Conservation (phyloP, 2,113 vertebrate genomes). For the Corythaeola cristata region DNA sequence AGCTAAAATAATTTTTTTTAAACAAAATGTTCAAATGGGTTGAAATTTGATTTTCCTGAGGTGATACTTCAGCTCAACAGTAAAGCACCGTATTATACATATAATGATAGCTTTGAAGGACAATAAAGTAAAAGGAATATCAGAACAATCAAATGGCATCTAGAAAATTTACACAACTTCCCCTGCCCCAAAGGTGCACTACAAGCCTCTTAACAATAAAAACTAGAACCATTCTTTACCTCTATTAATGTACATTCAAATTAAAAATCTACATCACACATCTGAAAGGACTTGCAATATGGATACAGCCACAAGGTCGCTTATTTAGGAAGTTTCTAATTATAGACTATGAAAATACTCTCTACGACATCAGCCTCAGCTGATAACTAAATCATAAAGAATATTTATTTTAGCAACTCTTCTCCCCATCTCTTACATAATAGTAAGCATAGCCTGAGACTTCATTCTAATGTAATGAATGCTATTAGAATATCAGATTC, state of each 20-base stretch:
- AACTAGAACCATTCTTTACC: not conserved
- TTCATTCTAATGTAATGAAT: not conserved
- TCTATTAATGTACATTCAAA: not conserved
- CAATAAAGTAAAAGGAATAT: not conserved
- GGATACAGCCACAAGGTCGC: not conserved
- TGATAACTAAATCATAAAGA: not conserved
- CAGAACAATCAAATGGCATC: not conserved
- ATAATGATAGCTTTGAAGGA: not conserved
- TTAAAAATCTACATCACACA: not conserved
- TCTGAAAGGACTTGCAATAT: not conserved
- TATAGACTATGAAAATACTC: not conserved
- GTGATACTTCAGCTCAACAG: not conserved
- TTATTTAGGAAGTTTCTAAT: not conserved
- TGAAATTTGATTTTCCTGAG: not conserved
- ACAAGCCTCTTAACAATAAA: not conserved
- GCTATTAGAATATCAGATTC: not conserved
- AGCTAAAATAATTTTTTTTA: not conserved
- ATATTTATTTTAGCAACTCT: not conserved
- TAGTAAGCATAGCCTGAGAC: fast-evolving
- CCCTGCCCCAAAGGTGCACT: fast-evolving
- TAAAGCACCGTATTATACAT: not conserved
- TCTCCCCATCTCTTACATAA: not conserved
- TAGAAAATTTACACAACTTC: not conserved
- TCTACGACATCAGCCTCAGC: not conserved
- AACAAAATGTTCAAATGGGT: not conserved